phyloP scores from a whole-genome alignment of 2,888 invertebrate species.

The Dicycla oo region DNA sequence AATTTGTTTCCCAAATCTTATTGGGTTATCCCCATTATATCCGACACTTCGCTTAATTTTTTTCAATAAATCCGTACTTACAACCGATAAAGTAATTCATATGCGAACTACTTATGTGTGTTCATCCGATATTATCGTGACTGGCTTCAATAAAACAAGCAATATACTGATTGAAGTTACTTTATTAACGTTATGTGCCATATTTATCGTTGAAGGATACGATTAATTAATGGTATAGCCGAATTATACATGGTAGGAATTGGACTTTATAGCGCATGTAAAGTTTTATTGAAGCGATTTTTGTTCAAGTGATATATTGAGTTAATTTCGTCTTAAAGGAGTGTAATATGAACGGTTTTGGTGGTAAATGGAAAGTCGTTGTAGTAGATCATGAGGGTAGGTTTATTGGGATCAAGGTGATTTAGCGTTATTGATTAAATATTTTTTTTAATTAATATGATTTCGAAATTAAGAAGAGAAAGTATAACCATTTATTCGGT shows the following conservation, averaged over 20 bases:
- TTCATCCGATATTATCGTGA: slow-evolving; percentile 63
- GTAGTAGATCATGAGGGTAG: slow-evolving; percentile 11
- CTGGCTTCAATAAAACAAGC: slow-evolving; percentile 60
- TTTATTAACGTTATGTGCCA: slow-evolving; percentile 59
- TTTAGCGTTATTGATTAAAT: neutral
- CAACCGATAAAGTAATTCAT: slow-evolving; percentile 36
- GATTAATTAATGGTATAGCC: slow-evolving; percentile 64
- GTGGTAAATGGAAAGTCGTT: slow-evolving; percentile 30
- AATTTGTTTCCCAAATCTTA: slow-evolving; percentile 43
- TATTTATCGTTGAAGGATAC: slow-evolving; percentile 59
- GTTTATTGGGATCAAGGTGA: slow-evolving; percentile 11
- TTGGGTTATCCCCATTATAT: slow-evolving; percentile 28
- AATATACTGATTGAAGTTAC: slow-evolving; percentile 65
- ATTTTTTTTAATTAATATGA: no score
- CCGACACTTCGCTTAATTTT: slow-evolving; percentile 43
- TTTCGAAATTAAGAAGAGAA: neutral
- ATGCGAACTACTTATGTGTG: slow-evolving; percentile 41
- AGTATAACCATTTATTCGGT: neutral
- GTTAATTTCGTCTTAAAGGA: slow-evolving; percentile 35
- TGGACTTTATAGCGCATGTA: slow-evolving; percentile 53
- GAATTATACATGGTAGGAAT: slow-evolving; percentile 61
- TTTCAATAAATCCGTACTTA: slow-evolving; percentile 40
- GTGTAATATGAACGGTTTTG: slow-evolving; percentile 39
- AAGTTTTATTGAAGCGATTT: slow-evolving; percentile 61
- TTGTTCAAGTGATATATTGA: slow-evolving; percentile 37